Evolutionary conservation across 2,888 invertebrate species (phyloP).

Genomic region (Lycocerus yunnanus): DNA sequence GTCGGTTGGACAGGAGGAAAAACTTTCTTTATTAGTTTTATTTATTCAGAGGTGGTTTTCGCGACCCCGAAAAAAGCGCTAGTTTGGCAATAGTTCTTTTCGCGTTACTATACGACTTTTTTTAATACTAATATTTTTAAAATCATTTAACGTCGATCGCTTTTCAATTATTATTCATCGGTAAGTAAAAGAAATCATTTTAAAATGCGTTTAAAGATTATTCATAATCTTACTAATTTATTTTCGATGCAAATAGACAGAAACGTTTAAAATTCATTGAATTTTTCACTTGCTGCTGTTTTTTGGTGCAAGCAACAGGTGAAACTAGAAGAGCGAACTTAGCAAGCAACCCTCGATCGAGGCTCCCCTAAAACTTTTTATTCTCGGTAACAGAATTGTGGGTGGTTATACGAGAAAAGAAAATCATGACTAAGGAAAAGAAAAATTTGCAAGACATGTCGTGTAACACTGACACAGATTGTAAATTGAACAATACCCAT

Average conservation of each 20-base stretch:
- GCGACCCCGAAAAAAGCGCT: background rate
- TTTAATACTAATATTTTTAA: background rate
- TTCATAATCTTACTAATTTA: conserved; percentile 20
- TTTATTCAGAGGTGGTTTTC: background rate
- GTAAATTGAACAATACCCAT: conserved; percentile 32
- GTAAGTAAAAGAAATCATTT: background rate
- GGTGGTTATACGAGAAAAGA: conserved; percentile 29
- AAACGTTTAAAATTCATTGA: conserved; percentile 51
- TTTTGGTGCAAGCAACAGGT: conserved; percentile 45
- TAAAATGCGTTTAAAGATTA: background rate
- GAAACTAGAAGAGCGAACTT: conserved; percentile 37
- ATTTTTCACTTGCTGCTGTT: conserved; percentile 47
- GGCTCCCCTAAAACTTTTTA: conserved; percentile 39
- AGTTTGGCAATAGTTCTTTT: background rate
- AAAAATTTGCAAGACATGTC: conserved; percentile 53
- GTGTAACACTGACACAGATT: conserved; percentile 47
- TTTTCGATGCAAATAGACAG: conserved; percentile 37
- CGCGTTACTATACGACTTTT: background rate
- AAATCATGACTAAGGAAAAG: conserved; percentile 42
- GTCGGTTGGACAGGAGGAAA: background rate
- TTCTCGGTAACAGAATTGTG: conserved; percentile 34
- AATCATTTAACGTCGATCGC: background rate
- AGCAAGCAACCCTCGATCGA: conserved; percentile 33
- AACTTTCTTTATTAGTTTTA: background rate
- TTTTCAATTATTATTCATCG: background rate